Evolutionary conservation across 2,888 invertebrate genomes (phyloP).

Genomic region (Hypena proboscidalis): DNA sequence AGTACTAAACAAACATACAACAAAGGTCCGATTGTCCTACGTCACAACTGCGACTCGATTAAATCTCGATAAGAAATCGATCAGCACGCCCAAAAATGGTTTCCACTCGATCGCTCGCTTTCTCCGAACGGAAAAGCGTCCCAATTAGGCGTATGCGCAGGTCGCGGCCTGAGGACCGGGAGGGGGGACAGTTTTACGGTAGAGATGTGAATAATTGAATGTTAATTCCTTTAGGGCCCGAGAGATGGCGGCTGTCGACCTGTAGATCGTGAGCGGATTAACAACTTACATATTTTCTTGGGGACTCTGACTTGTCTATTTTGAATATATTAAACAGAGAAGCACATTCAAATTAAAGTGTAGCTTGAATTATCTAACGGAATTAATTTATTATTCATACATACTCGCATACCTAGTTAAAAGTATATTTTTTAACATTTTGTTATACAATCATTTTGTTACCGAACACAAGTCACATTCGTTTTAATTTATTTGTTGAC

Average conservation of each 20-base stretch:
- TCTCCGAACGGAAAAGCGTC: constrained; percentile 74
- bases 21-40: constrained; percentile 9
- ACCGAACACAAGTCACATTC: too few species aligned
- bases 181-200: constrained; percentile 27
- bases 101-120: constrained; percentile 69
- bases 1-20: constrained; percentile 10
- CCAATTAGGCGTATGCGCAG: constrained; percentile 60
- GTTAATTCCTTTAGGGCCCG: constrained; percentile 46
- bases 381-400: too few species aligned
- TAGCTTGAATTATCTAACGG: too few species aligned
- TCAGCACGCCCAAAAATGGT: constrained; percentile 55
- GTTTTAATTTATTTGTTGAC: too few species aligned
- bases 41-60: constrained; percentile 14
- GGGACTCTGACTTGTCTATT: constrained; percentile 24
- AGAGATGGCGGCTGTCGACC: constrained; percentile 50
- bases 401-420: too few species aligned
- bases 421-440: too few species aligned
- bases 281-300: constrained; percentile 29
- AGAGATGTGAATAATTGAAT: constrained; percentile 55
- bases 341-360: too few species aligned
- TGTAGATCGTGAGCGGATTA: constrained; percentile 35
- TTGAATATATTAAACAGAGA: too few species aligned
- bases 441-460: too few species aligned
- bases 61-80: constrained; percentile 42
- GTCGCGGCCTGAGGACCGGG: constrained; percentile 24